Conservation (phyloP, 2,113 vertebrate genomes). For the Hydropotes inermis region DNA sequence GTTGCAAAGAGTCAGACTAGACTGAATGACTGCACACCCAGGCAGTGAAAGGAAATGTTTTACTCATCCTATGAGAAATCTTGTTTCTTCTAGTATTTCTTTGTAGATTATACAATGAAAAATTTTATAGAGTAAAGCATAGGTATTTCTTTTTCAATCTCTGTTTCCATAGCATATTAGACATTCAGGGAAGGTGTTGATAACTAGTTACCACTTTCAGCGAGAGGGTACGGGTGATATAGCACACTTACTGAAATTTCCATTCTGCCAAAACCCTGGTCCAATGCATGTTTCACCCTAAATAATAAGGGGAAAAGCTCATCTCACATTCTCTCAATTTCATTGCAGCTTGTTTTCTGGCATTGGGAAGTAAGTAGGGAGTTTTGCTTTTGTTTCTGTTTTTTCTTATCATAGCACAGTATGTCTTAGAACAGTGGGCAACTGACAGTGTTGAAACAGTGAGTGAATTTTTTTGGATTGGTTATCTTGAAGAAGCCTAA, state of each 20-base stretch:
- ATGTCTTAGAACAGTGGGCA: background rate
- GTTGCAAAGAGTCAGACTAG: background rate
- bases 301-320: background rate
- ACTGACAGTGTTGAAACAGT: background rate
- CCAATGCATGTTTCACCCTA: background rate
- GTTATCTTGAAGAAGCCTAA: slow-evolving; percentile 33
- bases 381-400: background rate
- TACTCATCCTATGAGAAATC: background rate
- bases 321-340: background rate
- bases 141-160: background rate
- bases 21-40: background rate
- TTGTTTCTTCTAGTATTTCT: slow-evolving; percentile 1
- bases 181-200: background rate
- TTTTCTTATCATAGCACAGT: background rate
- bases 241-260: background rate
- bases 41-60: background rate
- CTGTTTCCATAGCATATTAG: background rate
- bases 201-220: background rate
- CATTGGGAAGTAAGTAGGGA: background rate
- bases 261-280: background rate
- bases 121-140: background rate
- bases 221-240: background rate
- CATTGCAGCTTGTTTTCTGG: slow-evolving; percentile 11
- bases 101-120: background rate
- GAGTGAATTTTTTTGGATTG: slow-evolving; percentile 4